Base-by-base conservation (phyloP, 1,140 invertebrate genomes). In the Trachelipus rathkii region DNA sequence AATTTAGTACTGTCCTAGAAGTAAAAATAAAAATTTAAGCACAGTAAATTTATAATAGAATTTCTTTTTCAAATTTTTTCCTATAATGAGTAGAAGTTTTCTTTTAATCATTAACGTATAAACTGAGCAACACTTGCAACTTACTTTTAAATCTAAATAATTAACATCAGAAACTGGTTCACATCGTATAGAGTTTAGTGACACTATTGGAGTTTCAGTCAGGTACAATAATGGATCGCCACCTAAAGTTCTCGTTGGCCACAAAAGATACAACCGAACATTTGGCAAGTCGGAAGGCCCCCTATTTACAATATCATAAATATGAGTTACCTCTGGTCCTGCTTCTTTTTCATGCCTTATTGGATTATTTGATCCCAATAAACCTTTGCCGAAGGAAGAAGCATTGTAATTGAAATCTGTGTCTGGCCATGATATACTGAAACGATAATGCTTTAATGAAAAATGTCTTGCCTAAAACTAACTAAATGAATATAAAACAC, bases 301-400 rank as follows among this genome's bases (percentile, higher is more conserved):
- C 75, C 90, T 89, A 83, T 96, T 96, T 75, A 89, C 89, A 78
- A 96, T 89, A 60, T 91, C 91, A 83, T 96, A 97, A 78, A 93
- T 89, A 82, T 96, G 94, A 2, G 90, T 89, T 0, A 97, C 89
- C 82, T 91, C 89, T 0, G 94, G 93, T 0, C 95, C 95, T 23
- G 95, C 89, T 74, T 95, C 90, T 0, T 87, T 85, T 84, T 95
- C 94, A 43, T 81, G 77, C 11, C 19, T 50, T 43, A 78, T 9
- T 23, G n/a, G 50, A n/a, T 69, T 67, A 3, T 44, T 46, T 10
- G 74, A 44, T 4, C 77, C 79, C 3, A 77, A 19, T 19, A 80
- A 45, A 0, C 67, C 76, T 9, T 33, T 21, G 3, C 77, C 74
- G 66, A 71, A 81, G 10, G 21, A 45, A 6, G 79, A 74, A 10